Base-by-base conservation (phyloP, 1,140 invertebrate genomes). In the Bombus polaris region DNA sequence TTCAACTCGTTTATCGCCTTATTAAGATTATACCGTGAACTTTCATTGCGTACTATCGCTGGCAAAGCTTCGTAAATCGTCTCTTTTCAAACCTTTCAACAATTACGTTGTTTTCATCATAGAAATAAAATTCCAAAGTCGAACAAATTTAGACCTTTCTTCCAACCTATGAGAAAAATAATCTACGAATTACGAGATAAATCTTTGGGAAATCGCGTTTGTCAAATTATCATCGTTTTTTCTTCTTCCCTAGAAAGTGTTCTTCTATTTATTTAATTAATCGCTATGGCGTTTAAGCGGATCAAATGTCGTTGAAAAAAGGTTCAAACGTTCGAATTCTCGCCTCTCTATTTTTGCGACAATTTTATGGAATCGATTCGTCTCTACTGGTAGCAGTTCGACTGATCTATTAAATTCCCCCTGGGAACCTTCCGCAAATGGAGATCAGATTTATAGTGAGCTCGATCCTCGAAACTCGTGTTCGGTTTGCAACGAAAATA, bases 331-430 rank as follows among this genome's bases (percentile, higher is more conserved):
- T 37, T 42, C 5, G 28, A 75, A 47, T 42, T 25, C 3, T 25
- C 8, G 47, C 22, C 42, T 42, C 44, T 6, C 15, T 32, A 10
- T 25, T 44, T 73, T 62, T 73, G 22, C 25, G 25, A 74, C 71
- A 25, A 82, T 82, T 82, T 66, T 65, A 37, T 53, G 32, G 71
- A 66, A 65, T 82, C 71, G 81, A 82, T 75, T 75, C 73, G 71
- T 47, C 65, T 44, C 71, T 75, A 75, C 12, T n/a, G 42, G 72
- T 22, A 44, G n/a, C 53, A 18, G 70, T 75, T 75, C 47, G 39
- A n/a, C 72, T 75, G 81, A 82, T 82, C 81, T 74, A 75, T 82
- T 82, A 75, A 75, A 82, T 82, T 82, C 81, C 81, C 81, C 81
- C 1, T 42, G 35, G 81, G 71, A 75, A 65, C 71, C 39, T 75